Evolutionary conservation across 1,140 invertebrate genomes (phyloP), one percentile per base, ranked within the genome.

Genomic region (Rhagoletis zephyria): DNA sequence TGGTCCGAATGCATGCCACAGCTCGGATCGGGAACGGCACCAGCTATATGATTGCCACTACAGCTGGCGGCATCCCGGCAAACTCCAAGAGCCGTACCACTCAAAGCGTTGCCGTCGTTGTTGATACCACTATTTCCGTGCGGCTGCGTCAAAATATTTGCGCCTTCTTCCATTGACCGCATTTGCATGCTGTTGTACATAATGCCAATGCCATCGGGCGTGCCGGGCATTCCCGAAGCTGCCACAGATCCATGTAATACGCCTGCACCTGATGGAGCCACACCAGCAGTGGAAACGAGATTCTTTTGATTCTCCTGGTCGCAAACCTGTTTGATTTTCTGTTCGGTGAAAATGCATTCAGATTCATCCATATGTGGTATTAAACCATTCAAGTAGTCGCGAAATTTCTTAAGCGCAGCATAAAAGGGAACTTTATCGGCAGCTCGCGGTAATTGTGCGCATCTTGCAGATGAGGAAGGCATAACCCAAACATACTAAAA

Each of bases 371-470:
- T 94, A 91, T 97, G 95, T 5, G 96, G 93, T 88, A 98, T 95
- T n/a, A 96, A 94, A 1, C 98, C 98, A 92, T 97, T 97, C n/a
- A 99, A 93, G 94, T 98, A 97, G 93, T 99, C 98, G 45, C 97
- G 95, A 93, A 99, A 97, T 93, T 98, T 98, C 92, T 98, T 98
- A 30, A 99, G 94, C 40, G 98, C 98, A 63, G 96, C 95, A 94
- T 99, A 99, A 94, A 99, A 99, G 88, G 98, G 98, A 61, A 99
- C 97, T 94, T 99, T 99, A 94, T 99, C 98, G 1, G 97, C 97
- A 3, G 98, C 98, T 88, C 98, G 95, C 1, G 98, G 98, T 89
- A 99, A 94, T 92, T 99, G 98, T 48, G 98, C 97, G 94, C 98
- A 99, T 88, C 98, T 95, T 61, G 98, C 98, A 93, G 97, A 98